These are phyloP conservation scores for Sarcophilus harrisii DNA, from an alignment of 2,797 vertebrate genomes.

Conservation along the genomic window DNA sequence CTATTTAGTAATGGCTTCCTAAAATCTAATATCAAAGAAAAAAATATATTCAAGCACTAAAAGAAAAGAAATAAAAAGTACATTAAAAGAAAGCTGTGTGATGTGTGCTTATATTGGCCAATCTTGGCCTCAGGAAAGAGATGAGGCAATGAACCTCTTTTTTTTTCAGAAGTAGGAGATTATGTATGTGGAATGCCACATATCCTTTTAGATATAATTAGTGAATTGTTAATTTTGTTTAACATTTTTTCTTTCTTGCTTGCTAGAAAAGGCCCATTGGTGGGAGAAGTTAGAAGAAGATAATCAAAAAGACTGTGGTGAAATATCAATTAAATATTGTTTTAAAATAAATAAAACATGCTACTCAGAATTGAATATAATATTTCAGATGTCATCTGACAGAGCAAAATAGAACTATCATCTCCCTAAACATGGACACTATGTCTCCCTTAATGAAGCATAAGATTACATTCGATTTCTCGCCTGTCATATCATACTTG, in stretches of 20 bases:
- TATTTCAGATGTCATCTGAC: background rate
- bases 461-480: background rate
- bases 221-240: background rate
- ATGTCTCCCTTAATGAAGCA: background rate
- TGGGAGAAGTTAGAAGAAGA: background rate
- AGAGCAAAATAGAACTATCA: background rate
- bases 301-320: background rate
- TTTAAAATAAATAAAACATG: background rate
- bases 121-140: background rate
- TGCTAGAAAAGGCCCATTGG: background rate
- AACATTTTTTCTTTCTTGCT: background rate
- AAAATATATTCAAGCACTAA: background rate
- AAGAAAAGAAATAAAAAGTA: background rate
- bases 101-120: background rate
- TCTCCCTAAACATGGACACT: background rate
- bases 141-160: background rate
- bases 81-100: background rate
- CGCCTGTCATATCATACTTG: background rate
- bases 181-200: background rate
- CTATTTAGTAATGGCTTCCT: background rate
- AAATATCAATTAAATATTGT: background rate
- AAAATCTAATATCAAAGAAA: background rate
- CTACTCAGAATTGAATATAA: background rate
- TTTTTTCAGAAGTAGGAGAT: background rate
- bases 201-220: background rate